phyloP scores from a whole-genome alignment of 2,888 invertebrate species.

The Gastrophysa polygoni region DNA sequence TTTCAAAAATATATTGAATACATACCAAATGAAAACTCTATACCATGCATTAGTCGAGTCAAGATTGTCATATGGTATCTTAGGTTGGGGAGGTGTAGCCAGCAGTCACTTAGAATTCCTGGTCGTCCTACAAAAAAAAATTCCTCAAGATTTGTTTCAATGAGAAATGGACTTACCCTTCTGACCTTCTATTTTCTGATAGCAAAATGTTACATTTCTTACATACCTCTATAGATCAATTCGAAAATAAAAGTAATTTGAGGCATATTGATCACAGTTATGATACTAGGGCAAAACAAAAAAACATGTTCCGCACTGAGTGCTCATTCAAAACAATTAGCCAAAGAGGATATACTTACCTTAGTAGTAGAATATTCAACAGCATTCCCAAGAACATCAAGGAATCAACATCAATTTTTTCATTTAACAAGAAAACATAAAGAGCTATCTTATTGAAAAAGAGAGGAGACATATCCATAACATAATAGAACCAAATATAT shows the following conservation, averaged over 20 bases:
- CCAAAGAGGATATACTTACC: neutral
- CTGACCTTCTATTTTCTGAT: neutral
- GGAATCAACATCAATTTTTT: too few relatives aligned
- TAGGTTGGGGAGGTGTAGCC: too few relatives aligned
- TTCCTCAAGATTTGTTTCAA: slow-evolving; percentile 8
- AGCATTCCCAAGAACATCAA: neutral
- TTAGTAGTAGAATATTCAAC: neutral
- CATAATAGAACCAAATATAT: too few relatives aligned
- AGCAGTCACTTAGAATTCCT: neutral
- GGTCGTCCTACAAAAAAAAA: slow-evolving; percentile 3
- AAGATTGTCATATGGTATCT: too few relatives aligned
- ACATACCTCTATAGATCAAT: slow-evolving; percentile 5
- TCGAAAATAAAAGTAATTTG: neutral
- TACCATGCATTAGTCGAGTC: too few relatives aligned
- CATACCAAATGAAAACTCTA: slow-evolving; percentile 6
- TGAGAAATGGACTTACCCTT: neutral
- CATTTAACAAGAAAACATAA: too few relatives aligned
- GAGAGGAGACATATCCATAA: too few relatives aligned
- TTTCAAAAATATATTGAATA: slow-evolving; percentile 1
- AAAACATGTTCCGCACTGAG: neutral
- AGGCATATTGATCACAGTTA: neutral
- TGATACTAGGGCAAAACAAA: neutral
- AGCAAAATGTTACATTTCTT: neutral
- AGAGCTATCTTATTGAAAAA: too few relatives aligned
- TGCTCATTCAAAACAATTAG: too few relatives aligned